phyloP scores from a whole-genome alignment of 2,113 vertebrate genomes.

The Eulemur rufifrons region DNA sequence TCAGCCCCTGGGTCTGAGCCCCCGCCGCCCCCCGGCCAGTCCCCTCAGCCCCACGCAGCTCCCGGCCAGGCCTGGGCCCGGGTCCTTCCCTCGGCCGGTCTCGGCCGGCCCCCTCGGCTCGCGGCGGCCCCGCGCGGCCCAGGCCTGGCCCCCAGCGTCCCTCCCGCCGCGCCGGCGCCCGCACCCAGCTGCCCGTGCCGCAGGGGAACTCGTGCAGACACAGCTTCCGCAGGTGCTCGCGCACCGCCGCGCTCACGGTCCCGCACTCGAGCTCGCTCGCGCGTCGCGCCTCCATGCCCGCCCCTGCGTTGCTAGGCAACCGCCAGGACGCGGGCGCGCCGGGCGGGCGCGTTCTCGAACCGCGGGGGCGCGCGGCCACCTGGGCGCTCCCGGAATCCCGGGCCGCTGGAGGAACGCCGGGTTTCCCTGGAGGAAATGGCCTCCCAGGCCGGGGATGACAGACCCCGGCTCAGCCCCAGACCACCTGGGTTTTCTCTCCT shows the following conservation, averaged over 20 bases:
- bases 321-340: background rate
- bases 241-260: conserved; percentile 75
- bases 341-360: background rate
- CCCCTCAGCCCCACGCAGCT: background rate
- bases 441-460: too few relatives aligned
- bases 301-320: conserved; percentile 38
- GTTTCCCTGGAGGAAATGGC: background rate
- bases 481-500: background rate
- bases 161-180: background rate
- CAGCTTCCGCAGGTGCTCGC: conserved; percentile 81
- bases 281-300: background rate
- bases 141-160: background rate
- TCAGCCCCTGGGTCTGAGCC: background rate
- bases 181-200: conserved; percentile 89
- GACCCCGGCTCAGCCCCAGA: background rate
- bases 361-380: background rate
- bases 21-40: background rate
- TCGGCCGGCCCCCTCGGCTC: rapidly evolving
- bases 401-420: too few relatives aligned
- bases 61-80: too few relatives aligned
- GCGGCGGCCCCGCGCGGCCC: background rate
- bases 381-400: background rate
- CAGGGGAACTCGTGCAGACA: conserved; percentile 89
- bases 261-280: rapidly evolving
- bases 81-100: rapidly evolving